Percentiles rank a stretch among this genome's conserved stretches.
Conservation (phyloP, 2,797 vertebrate genomes). For the Pteronotus mesoamericanus region DNA sequence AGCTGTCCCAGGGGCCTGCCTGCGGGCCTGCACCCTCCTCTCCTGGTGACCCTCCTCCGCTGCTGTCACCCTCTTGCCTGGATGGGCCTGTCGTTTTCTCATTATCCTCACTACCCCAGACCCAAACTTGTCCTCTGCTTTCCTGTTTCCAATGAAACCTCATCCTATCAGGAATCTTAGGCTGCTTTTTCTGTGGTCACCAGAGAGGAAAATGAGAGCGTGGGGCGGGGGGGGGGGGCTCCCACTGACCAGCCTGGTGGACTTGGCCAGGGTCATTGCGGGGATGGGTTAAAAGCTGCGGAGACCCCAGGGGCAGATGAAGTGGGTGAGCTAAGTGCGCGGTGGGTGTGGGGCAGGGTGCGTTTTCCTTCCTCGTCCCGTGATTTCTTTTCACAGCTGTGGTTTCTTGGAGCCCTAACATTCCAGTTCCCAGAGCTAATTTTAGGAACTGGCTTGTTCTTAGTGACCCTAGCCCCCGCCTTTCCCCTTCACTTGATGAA, state of each 20-base stretch:
- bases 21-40: background rate
- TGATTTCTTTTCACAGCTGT: slow-evolving; percentile 75
- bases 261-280: slow-evolving; percentile 47
- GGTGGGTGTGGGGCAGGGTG: background rate
- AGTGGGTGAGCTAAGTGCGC: slow-evolving; percentile 36
- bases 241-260: slow-evolving; percentile 60
- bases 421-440: slow-evolving; percentile 83
- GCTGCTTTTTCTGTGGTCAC: slow-evolving; percentile 36
- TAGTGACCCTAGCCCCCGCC: slow-evolving; percentile 71
- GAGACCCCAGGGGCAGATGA: slow-evolving; percentile 58
- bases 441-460: slow-evolving; percentile 78
- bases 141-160: slow-evolving; percentile 78
- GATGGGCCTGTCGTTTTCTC: slow-evolving; percentile 64
- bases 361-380: slow-evolving; percentile 27
- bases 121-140: slow-evolving; percentile 59
- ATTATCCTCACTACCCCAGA: slow-evolving; percentile 67
- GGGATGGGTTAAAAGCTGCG: slow-evolving; percentile 23
- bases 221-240: slow-evolving; percentile 66
- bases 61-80: background rate
- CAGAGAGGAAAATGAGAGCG: slow-evolving; percentile 67
- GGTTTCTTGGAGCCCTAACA: slow-evolving; percentile 75
- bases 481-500: slow-evolving; percentile 50
- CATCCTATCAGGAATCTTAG: slow-evolving; percentile 71
- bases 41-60: background rate
- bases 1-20: slow-evolving; percentile 50